phyloP scores from a whole-genome alignment of 2,113 vertebrate species.

The Pithys albifrons region DNA sequence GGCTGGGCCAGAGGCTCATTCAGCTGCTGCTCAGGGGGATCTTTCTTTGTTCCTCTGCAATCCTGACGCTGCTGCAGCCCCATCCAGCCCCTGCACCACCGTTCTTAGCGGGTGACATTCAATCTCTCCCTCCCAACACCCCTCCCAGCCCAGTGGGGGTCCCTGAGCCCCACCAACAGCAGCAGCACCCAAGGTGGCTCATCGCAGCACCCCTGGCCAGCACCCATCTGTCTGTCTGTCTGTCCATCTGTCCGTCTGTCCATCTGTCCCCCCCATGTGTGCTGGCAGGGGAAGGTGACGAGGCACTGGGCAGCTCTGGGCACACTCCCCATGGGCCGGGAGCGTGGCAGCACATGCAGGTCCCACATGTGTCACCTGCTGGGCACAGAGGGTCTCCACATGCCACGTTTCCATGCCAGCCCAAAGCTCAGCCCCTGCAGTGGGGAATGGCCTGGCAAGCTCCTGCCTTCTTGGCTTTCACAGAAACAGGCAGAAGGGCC shows the following conservation, averaged over 20 bases:
- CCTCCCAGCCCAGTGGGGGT: accelerated
- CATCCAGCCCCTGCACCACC: background rate
- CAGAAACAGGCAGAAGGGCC: background rate
- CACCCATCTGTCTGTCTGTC: accelerated
- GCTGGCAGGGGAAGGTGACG: background rate
- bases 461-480: background rate
- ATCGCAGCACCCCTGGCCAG: accelerated
- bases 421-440: background rate
- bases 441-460: accelerated
- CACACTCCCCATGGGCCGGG: accelerated
- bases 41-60: background rate
- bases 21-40: background rate
- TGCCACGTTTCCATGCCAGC: background rate
- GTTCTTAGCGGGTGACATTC: background rate
- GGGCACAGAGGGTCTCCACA: background rate
- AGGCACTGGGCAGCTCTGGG: accelerated
- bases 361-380: accelerated
- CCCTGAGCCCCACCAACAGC: background rate
- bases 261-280: accelerated
- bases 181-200: accelerated
- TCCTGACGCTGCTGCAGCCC: background rate
- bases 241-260: background rate
- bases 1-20: background rate
- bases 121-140: background rate
- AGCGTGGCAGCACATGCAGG: accelerated